phyloP scores from a whole-genome alignment of 2,113 vertebrate species.

The Pseudorhombus dupliciocellatus region DNA sequence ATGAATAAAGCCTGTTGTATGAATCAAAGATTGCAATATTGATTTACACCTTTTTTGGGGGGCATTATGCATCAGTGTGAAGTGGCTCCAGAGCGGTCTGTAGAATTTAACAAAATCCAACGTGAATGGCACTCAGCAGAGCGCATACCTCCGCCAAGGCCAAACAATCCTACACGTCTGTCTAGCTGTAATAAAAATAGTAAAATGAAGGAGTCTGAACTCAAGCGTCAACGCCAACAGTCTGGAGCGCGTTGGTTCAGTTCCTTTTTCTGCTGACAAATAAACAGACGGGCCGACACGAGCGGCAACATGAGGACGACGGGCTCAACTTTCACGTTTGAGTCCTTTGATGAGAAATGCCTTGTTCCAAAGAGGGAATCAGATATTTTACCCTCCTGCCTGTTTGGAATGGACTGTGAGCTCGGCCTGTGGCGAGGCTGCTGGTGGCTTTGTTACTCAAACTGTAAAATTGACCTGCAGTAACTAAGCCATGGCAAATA shows the following conservation, averaged over 20 bases:
- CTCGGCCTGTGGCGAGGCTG: too few species aligned
- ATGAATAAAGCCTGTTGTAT: slow-evolving; percentile 10
- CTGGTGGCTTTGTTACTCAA: too few species aligned
- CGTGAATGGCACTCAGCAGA: neutral
- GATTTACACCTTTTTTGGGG: slow-evolving; percentile 11
- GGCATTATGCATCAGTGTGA: slow-evolving; percentile 8
- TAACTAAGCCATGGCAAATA: too few species aligned
- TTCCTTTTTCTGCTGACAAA: neutral
- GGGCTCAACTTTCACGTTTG: too few species aligned
- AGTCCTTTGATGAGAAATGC: neutral
- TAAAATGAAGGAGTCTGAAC: neutral
- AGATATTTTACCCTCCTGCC: neutral
- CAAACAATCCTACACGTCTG: neutral
- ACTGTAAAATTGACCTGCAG: too few species aligned
- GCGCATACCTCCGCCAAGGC: neutral
- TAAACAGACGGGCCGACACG: neutral
- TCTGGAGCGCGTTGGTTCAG: neutral
- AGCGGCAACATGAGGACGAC: too few species aligned
- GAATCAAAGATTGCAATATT: slow-evolving; percentile 36
- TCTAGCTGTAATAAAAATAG: neutral
- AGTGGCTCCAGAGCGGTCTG: slow-evolving; percentile 3
- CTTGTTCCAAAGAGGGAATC: neutral
- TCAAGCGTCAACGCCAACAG: neutral
- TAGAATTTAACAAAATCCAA: slow-evolving; percentile 2
- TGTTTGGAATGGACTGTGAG: too few species aligned